A percentile compares a stretch with the other conserved stretches of the same genome.
Evolutionary conservation across 2,888 invertebrate genomes (phyloP).

Genomic region (Platycheirus rosarum): DNA sequence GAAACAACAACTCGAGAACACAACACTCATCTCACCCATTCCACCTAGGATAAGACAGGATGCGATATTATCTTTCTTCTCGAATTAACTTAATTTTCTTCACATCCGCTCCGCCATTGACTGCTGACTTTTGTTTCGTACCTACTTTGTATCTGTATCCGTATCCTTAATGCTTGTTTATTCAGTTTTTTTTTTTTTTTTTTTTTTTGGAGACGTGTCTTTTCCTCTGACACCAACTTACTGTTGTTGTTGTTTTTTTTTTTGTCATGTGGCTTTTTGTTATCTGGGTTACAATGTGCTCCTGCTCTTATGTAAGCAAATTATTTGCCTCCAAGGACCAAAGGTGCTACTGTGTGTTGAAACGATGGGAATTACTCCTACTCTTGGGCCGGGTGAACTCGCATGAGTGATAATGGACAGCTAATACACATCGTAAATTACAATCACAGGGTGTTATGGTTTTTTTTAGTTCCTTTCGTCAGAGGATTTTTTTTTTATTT

Average conservation of each 20-base stretch:
- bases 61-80: slow-evolving; percentile 73
- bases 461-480: no score
- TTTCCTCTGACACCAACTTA: slow-evolving; percentile 48
- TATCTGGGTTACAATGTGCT: slow-evolving; percentile 64
- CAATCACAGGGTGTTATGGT: slow-evolving; percentile 67
- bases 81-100: slow-evolving; percentile 74
- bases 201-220: slow-evolving; percentile 30
- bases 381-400: slow-evolving; percentile 53
- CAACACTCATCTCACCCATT: slow-evolving; percentile 49
- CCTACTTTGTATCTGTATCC: slow-evolving; percentile 53
- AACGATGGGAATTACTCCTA: background rate
- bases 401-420: slow-evolving; percentile 74
- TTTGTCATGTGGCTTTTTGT: slow-evolving; percentile 43
- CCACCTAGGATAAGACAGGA: slow-evolving; percentile 53
- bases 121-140: slow-evolving; percentile 67
- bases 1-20: slow-evolving; percentile 53
- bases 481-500: slow-evolving; percentile 6
- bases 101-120: slow-evolving; percentile 71
- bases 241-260: slow-evolving; percentile 34
- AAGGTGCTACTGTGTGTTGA: slow-evolving; percentile 17
- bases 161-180: slow-evolving; percentile 38
- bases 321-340: slow-evolving; percentile 61
- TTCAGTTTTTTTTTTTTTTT: slow-evolving; percentile 25
- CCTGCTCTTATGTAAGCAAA: slow-evolving; percentile 49
- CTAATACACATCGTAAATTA: slow-evolving; percentile 74